These are phyloP conservation scores for Leucosticte australis DNA, from an alignment of 2,113 vertebrate genomes.

Conservation along the genomic window DNA sequence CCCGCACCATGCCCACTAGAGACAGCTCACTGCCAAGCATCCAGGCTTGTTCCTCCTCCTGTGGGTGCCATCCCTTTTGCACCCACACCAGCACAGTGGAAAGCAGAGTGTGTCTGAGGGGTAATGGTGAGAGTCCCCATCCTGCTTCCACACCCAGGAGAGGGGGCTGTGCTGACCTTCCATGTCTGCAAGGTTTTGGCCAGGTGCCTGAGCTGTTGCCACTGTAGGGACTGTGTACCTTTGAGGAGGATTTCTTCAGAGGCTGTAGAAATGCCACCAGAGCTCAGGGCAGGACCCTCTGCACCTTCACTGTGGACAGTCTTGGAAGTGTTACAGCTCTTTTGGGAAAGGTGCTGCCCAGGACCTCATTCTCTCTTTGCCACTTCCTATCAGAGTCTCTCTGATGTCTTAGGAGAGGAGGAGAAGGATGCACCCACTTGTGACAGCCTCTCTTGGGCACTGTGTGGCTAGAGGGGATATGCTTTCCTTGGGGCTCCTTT, in stretches of 20 bases:
- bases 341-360: not conserved
- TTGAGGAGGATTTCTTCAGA: not conserved
- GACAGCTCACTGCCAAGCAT: not conserved
- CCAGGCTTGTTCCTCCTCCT: not conserved
- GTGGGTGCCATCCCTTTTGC: not conserved
- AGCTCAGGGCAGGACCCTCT: not conserved
- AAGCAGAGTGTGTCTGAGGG: not conserved
- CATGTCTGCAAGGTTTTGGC: rapidly evolving
- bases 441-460: not conserved
- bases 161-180: not conserved
- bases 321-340: not conserved
- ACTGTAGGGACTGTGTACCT: not conserved
- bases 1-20: not conserved
- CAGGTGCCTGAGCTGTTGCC: not conserved
- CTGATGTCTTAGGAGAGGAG: not conserved
- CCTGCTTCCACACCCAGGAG: not conserved
- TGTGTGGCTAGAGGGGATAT: not conserved
- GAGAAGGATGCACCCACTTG: rapidly evolving
- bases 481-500: not conserved
- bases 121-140: not conserved
- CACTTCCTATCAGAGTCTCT: not conserved
- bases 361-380: not conserved
- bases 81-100: not conserved
- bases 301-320: rapidly evolving
- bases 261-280: not conserved